Base-by-base conservation (phyloP, 1,140 invertebrate genomes). In the Pseudomyrmex concolor region DNA sequence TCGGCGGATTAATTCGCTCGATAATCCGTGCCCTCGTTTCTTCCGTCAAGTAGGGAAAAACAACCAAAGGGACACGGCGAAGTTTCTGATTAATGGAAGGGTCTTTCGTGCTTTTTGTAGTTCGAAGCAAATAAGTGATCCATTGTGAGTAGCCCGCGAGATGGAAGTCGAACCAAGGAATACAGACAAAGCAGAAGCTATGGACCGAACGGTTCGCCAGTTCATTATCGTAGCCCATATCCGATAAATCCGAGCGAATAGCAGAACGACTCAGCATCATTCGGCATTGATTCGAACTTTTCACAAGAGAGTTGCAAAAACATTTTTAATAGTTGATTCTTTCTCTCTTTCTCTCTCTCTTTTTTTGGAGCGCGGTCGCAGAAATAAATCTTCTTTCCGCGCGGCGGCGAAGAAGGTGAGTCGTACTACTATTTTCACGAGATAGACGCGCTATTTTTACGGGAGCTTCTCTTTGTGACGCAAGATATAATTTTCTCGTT, bases 11-110 rank as follows among this genome's bases (percentile, higher is more conserved):
- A 70, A 71, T 80, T 59, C 66, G 66, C 17, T 70, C 76, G 76
- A 71, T 80, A 80, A 70, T 80, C 43, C 66, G 19, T 70, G 76
- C 22, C 76, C 76, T 59, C 76, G 54, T 70, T 78, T 78, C 76
- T 70, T 59, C 64, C 60, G 19, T 12, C 12, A 51, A 9, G 64
- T 45, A n/a, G 45, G 54, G 66, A 71, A 71, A 80, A 80, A 80
- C 67, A 55, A 80, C 54, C 1, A 59, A 12, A 71, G 54, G 54
- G 66, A 80, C 66, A 80, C 45, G 54, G 76, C 66, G n/a, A 80
- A 71, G 64, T 71, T 80, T 71, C 76, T 71, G 76, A 80, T 80
- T 80, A 71, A 80, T 80, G 76, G 54, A 48, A 34, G 54, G 66
- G 66, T 80, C 76, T 71, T 71, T 71, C 68, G 66, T 59, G 66